Base-by-base conservation (phyloP, 2,113 vertebrate genomes). In the Pteropus alecto region DNA sequence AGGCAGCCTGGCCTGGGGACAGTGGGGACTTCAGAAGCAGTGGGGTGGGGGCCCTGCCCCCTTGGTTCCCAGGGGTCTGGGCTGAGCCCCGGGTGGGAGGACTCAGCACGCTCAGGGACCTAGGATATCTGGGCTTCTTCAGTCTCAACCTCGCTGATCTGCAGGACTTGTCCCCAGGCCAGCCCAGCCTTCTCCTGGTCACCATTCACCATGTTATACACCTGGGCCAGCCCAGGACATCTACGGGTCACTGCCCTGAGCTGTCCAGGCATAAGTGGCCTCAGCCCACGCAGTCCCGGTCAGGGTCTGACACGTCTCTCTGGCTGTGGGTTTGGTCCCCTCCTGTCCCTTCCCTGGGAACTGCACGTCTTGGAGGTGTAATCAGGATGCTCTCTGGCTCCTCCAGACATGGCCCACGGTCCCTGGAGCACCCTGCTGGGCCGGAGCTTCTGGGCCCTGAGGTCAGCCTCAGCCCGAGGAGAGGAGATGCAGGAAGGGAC, bases 321-420 rank as follows among this genome's bases (percentile, higher is more conserved):
- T 19, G 3, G 43, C 35, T 30, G 15, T 7, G 41, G 56, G 18
- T 1, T n/a, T n/a, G 12, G 58, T 18, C 46, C 19, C 38, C 41
- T 54, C 58, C 65, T 68, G 48, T n/a, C 58, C 14, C 7, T 26
- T 48, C 70, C n/a, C 12, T 28, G 11, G 0, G 21, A 61, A 65
- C 63, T n/a, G 63, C 61, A 43, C n/a, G 15, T 46, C 22, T 4
- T 13, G 22, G 41, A 35, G 30, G 26, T 7, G 10, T 26, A 6
- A 43, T 18, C 15, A 56, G 54, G 54, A 15, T 6, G n/a, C 8
- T 41, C 60, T 51, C 43, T 4, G 28, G 24, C 65, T 76, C 33
- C 22, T 21, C 38, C 63, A 10, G 30, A 82, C 51, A 35, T 3
- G 1, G 60, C 14, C 7, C 8, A 1, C 1, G 3, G 1, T 33